Conservation (phyloP, 2,797 vertebrate genomes). For the Chaunax sp. region DNA sequence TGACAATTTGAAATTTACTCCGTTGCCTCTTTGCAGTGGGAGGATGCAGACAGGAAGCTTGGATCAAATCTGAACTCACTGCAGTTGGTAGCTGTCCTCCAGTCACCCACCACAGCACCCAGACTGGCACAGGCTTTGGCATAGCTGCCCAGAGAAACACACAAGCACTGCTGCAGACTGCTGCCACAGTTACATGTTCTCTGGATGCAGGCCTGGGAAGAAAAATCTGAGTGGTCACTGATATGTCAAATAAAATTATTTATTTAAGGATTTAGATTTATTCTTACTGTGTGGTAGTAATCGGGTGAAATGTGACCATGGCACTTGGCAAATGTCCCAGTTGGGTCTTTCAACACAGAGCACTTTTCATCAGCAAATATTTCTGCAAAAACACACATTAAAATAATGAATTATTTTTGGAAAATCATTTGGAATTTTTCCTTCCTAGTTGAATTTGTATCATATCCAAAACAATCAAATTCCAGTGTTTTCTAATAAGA, state of each 20-base stretch:
- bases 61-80: slow-evolving; percentile 61
- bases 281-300: slow-evolving; percentile 57
- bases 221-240: not conserved
- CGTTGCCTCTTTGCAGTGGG: not conserved
- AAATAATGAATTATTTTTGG: not conserved
- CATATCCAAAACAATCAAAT: not conserved
- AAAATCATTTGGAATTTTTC: not conserved
- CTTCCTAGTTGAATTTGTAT: not conserved
- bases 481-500: not conserved
- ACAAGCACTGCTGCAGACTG: slow-evolving; percentile 62
- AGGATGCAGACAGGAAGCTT: not conserved
- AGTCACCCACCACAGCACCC: slow-evolving; percentile 71
- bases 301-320: slow-evolving; percentile 76
- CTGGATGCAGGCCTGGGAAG: slow-evolving; percentile 73
- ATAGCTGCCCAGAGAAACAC: slow-evolving; percentile 76
- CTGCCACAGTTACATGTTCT: slow-evolving; percentile 71
- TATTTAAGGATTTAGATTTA: not conserved
- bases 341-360: slow-evolving; percentile 63
- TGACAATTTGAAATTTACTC: not conserved
- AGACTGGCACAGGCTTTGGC: slow-evolving; percentile 78
- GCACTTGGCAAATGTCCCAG: slow-evolving; percentile 81
- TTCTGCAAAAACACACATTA: slow-evolving; percentile 62
- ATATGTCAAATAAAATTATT: not conserved
- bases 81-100: slow-evolving; percentile 76
- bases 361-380: slow-evolving; percentile 75